phyloP scores from a whole-genome alignment of 2,797 vertebrate species.

The Coregonus suidteri region DNA sequence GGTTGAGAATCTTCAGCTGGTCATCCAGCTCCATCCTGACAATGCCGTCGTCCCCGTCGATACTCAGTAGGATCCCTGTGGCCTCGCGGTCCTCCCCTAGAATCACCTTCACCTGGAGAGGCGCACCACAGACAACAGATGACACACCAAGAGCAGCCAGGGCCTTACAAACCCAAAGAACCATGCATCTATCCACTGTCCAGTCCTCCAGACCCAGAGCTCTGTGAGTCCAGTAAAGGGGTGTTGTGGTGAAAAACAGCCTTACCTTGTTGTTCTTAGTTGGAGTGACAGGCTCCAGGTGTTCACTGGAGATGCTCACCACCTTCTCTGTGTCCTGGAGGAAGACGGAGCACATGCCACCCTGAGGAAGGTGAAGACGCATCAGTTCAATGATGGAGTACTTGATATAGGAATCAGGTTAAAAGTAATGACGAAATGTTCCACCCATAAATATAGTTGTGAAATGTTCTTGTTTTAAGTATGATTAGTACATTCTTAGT shows the following conservation, averaged over 20 bases:
- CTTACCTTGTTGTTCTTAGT: conserved; percentile 93
- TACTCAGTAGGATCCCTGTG: conserved; percentile 89
- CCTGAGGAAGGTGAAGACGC: conserved; percentile 65
- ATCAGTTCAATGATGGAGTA: background rate
- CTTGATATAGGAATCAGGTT: too few species aligned
- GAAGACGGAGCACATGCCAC: conserved; percentile 92
- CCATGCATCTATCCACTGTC: background rate
- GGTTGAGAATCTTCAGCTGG: conserved; percentile 92
- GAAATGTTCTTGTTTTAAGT: too few species aligned
- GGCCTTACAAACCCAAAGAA: background rate
- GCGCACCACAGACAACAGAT: background rate
- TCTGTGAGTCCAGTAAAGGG: background rate
- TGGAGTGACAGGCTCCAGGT: conserved; percentile 90
- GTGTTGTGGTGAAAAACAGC: background rate
- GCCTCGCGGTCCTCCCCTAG: conserved; percentile 91
- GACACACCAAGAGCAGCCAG: background rate
- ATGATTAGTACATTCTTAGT: too few species aligned
- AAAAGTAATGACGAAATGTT: too few species aligned
- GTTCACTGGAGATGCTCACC: conserved; percentile 91
- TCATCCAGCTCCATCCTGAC: conserved; percentile 92
- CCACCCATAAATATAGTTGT: too few species aligned
- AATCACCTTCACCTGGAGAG: conserved; percentile 89
- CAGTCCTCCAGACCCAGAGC: background rate
- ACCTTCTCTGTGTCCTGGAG: conserved; percentile 92
- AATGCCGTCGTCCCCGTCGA: conserved; percentile 92